Conservation (phyloP, 2,797 vertebrate genomes). For the Pseudocheirus occidentalis region DNA sequence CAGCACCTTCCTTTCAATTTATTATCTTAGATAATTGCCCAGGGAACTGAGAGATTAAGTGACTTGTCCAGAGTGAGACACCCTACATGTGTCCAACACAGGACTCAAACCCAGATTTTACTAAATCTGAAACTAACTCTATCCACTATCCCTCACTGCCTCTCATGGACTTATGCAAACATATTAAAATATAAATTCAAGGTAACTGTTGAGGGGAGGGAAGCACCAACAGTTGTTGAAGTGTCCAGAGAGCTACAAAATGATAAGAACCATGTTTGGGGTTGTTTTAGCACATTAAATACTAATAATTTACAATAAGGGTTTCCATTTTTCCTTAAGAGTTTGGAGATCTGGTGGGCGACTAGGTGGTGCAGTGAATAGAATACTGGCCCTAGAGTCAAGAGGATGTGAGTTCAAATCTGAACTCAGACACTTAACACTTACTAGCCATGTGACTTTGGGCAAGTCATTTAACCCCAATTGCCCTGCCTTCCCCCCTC, state of each 20-base stretch:
- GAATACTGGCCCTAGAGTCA: too few species aligned
- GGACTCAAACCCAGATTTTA: background rate
- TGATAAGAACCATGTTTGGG: background rate
- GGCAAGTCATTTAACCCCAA: too few species aligned
- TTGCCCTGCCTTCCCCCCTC: too few species aligned
- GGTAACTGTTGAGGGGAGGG: background rate
- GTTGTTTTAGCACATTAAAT: slow-evolving; percentile 25
- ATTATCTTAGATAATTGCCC: background rate
- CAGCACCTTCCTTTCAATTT: background rate
- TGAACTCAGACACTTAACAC: too few species aligned
- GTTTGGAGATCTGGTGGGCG: background rate
- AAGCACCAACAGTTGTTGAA: background rate
- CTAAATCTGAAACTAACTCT: background rate
- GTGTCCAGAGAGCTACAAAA: background rate
- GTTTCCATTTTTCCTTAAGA: slow-evolving; percentile 27
- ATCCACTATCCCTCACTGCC: background rate
- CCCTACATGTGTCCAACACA: background rate
- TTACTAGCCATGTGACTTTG: too few species aligned
- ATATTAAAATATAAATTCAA: background rate
- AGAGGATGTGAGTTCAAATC: too few species aligned
- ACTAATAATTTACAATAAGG: slow-evolving; percentile 43
- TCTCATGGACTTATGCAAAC: background rate
- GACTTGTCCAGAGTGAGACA: background rate
- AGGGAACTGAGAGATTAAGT: background rate
- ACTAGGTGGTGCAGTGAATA: too few species aligned